Evolutionary conservation across 1,140 invertebrate species (phyloP), one percentile per base, ranked within the genome.

Genomic region (Neelides sp.): DNA sequence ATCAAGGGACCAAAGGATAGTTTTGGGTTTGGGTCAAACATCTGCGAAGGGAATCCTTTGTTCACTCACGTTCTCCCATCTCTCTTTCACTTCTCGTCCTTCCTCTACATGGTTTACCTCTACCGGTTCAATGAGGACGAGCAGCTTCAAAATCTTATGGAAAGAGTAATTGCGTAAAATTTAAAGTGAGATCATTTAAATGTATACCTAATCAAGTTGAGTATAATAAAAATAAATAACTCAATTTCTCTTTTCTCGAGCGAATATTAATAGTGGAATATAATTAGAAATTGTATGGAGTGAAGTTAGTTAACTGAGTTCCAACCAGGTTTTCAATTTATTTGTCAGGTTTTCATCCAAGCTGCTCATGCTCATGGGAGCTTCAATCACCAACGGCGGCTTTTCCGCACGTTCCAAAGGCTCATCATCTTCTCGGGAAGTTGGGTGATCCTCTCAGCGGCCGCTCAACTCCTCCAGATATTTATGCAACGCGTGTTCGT

Each of bases 61-160:
- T 85, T 85, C 53, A 84, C 77, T 22, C 88, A 85, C 61, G 71
- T 87, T 8, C 73, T 87, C 30, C 85, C 87, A 12, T 83, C 78
- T 68, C 55, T 77, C 52, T 67, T 91, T 7, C 83, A 90, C 67
- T 73, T 88, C 44, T 47, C 75, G 22, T 82, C 81, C 1, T 90
- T 82, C 60, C 55, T 86, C 1, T 82, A 86, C 50, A 81, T 83
- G 0, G 69, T 88, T 44, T 77, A 80, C 58, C 71, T 87, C 36
- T 87, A 87, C 65, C 72, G 86, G 57, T 74, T 85, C 48, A 78
- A 82, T 39, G 83, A 89, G 65, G 86, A 86, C 64, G 85, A 91
- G 64, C 83, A 89, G 57, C 66, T 91, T 26, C 84, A 86, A 64
- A 84, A 85, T 68, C 69, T 91, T n/a, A 88, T 91, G 78, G 87